Conservation (phyloP, 92 coral and sea anemone species). For the Isaurus tuberculatus region DNA sequence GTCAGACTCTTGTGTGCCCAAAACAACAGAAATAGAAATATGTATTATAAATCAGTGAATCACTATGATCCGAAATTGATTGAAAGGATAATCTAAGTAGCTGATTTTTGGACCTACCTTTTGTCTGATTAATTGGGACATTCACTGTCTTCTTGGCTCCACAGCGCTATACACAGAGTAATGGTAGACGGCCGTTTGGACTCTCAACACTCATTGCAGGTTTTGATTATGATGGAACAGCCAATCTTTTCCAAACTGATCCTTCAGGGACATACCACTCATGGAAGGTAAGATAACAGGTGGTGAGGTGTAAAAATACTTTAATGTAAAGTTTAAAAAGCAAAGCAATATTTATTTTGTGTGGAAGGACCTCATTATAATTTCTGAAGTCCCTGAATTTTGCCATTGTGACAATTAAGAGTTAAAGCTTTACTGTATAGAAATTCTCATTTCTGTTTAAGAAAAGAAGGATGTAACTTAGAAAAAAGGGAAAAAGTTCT, state of each 20-base stretch:
- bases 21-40: no score
- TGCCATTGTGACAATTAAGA: background rate
- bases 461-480: no score
- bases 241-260: constrained; percentile 96
- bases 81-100: no score
- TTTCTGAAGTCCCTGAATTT: background rate
- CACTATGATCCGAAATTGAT: no score
- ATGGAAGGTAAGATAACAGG: constrained; percentile 78
- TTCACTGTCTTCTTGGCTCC: background rate
- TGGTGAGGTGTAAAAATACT: no score
- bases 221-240: constrained; percentile 96
- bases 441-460: no score
- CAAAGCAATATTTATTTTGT: no score
- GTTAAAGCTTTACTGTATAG: background rate
- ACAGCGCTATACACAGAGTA: constrained; percentile 97
- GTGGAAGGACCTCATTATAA: no score
- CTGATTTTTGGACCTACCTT: background rate
- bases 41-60: no score
- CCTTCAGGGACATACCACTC: constrained; percentile 99
- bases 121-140: background rate
- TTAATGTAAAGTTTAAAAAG: no score
- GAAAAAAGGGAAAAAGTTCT: no score
- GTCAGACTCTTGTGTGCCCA: no score
- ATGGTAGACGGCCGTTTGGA: constrained; percentile 99
- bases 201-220: constrained; percentile 96